Evolutionary conservation across 2,888 invertebrate genomes (phyloP), one percentile per base, ranked within the genome.

Genomic region (Lasioglossum zephyrum): DNA sequence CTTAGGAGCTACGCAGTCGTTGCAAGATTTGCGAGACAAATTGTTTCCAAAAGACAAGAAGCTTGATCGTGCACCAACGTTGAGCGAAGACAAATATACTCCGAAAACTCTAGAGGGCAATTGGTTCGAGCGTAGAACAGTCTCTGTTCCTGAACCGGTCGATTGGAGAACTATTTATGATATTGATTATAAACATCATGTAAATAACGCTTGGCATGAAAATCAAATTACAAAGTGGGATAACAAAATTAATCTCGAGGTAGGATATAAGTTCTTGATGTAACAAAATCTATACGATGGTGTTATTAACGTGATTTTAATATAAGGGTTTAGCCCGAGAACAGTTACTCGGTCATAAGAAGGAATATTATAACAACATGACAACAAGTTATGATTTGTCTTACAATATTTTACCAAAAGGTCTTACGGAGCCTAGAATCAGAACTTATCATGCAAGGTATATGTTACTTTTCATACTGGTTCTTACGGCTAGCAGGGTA

Each of bases 371-470:
- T 5, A 96, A 93, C 49, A 95, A 96, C 93, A 96, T 95, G 92
- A 95, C 96, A 16, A 95, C 96, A 1, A 95, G 95, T 0, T 96
- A 95, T 86, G 96, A 96, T 91, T 92, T 96, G 16, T 96, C 95
- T 8, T 96, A 96, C 93, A 95, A 96, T 90, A 96, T 96, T 88
- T 94, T 96, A 72, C 96, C 96, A 0, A 96, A 95, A 77, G n/a
- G n/a, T 63, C 88, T 95, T 36, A 49, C 79, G 8, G 66, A 9
- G n/a, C 79, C 70, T 75, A 81, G 13, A 72, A 41, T 57, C 87
- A 95, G 95, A 6, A 93, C 95, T 88, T 96, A 95, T 92, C 95
- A 94, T 89, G 94, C 95, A 84, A 93, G 95, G 91, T 94, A 95
- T 31, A 70, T 31, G 53, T 74, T 9, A 66, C 11, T 74, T 75